Evolutionary conservation across 2,888 invertebrate genomes (phyloP), one percentile per base, ranked within the genome.

Genomic region (Drosophila trichaetosa): DNA sequence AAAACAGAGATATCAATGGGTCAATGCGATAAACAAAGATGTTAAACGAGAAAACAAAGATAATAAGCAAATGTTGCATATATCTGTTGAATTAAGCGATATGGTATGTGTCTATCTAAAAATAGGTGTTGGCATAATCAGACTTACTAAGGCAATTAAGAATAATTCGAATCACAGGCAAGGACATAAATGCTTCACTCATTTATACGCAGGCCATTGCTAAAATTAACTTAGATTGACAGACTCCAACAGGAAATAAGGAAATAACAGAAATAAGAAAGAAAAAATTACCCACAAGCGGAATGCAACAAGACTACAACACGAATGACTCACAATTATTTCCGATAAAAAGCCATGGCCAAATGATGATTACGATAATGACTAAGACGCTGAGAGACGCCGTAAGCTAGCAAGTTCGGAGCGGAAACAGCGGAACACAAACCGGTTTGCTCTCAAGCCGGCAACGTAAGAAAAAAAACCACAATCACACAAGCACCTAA

Each of bases 401-500:
- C 24, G 11, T 10, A n/a, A 24, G 51, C 53, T 53, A 40, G 33
- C 46, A 58, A 69, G 56, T 57, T 38, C 21, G 31, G n/a, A 33
- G 8, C 27, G 48, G 18, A 31, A 53, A 21, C 42, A 48, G 31
- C n/a, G 18, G 31, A 33, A 21, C 31, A 36, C 51, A 74, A 78
- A 78, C 77, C 74, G 79, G 79, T 78, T 46, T 78, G n/a, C 34
- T 34, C 40, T 48, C 51, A 70, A 74, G 74, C 66, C 77, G 77
- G 70, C 54, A 65, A 57, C 18, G 10, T 46, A 57, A 42, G 48
- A 60, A 62, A 46, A 36, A 46, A 46, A 36, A 46, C 7, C 52
- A 48, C n/a, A 38, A 24, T 33, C 31, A 48, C 2, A 48, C 27
- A 56, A 36, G 21, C 34, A 24, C 16, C 51, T 38, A 21, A 56